Conservation (phyloP, 2,888 invertebrate species). For the Phrixothrix hirtus region DNA sequence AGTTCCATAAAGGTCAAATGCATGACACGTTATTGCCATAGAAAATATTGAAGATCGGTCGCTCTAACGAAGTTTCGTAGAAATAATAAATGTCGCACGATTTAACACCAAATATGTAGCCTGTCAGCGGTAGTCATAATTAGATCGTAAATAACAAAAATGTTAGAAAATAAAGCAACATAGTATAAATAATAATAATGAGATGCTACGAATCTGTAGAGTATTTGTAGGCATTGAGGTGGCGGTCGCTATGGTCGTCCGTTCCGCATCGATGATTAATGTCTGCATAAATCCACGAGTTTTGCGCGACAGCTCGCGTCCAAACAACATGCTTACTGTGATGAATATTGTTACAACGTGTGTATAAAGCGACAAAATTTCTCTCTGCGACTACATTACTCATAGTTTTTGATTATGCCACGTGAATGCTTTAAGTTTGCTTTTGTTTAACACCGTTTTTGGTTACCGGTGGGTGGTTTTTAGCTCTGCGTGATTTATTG, state of each 20-base stretch:
- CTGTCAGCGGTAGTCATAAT: constrained; percentile 18
- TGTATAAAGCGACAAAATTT: constrained; percentile 27
- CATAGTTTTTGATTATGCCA: constrained; percentile 20
- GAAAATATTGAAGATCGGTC: neutral
- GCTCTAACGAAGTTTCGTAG: constrained; percentile 11
- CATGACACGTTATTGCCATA: neutral
- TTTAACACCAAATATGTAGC: constrained; percentile 17
- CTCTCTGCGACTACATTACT: constrained; percentile 23
- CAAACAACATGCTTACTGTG: constrained; percentile 29
- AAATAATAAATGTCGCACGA: constrained; percentile 16
- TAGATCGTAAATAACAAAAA: constrained; percentile 20
- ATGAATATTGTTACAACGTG: constrained; percentile 26
- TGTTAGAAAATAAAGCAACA: constrained; percentile 21
- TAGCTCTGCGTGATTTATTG: neutral
- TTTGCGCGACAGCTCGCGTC: constrained; percentile 25
- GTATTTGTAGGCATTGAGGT: constrained; percentile 6
- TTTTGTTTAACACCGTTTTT: neutral
- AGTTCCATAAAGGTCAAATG: neutral
- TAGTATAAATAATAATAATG: constrained; percentile 17
- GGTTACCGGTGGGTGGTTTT: neutral
- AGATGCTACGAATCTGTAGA: constrained; percentile 17
- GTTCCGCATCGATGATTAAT: constrained; percentile 28
- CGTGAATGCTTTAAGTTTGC: constrained; percentile 12
- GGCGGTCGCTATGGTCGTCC: constrained; percentile 16
- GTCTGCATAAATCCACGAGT: constrained; percentile 28